phyloP scores from a whole-genome alignment of 2,113 vertebrate species.

The Scolopax mira region DNA sequence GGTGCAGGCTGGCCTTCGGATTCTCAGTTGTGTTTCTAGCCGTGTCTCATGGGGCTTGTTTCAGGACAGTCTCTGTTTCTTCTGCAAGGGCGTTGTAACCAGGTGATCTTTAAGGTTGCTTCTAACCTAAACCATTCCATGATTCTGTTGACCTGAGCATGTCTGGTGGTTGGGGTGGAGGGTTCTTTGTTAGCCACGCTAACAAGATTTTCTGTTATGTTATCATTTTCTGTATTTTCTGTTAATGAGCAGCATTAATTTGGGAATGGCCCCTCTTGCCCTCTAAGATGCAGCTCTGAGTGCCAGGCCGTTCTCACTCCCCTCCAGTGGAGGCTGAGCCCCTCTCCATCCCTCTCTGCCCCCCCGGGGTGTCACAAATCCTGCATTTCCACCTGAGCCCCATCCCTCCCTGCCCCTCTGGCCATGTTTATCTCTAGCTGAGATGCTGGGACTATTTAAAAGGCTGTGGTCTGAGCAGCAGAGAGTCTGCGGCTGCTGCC shows the following conservation, averaged over 20 bases:
- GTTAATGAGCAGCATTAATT: not conserved
- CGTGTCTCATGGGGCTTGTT: not conserved
- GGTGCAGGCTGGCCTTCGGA: not conserved
- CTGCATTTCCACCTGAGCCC: not conserved
- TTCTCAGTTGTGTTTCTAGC: not conserved
- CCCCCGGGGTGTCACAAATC: not conserved
- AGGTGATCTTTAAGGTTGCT: too few relatives aligned
- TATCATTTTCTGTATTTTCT: not conserved
- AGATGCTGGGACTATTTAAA: not conserved
- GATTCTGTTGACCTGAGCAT: not conserved
- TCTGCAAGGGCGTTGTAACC: too few relatives aligned
- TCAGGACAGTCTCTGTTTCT: not conserved
- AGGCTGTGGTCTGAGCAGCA: slow-evolving; percentile 22
- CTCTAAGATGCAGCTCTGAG: not conserved
- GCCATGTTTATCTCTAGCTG: not conserved
- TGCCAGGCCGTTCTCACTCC: not conserved
- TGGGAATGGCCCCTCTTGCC: not conserved
- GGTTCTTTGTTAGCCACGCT: not conserved
- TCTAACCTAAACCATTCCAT: too few relatives aligned
- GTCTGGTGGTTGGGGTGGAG: not conserved
- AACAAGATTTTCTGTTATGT: too few relatives aligned
- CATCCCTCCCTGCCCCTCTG: not conserved
- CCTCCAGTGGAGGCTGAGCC: not conserved
- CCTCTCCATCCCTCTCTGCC: not conserved
- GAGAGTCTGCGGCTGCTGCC: not conserved